These are phyloP conservation scores for Drosophila navojoa DNA, from an alignment of 1,140 invertebrate genomes.

Conservation along the genomic window DNA sequence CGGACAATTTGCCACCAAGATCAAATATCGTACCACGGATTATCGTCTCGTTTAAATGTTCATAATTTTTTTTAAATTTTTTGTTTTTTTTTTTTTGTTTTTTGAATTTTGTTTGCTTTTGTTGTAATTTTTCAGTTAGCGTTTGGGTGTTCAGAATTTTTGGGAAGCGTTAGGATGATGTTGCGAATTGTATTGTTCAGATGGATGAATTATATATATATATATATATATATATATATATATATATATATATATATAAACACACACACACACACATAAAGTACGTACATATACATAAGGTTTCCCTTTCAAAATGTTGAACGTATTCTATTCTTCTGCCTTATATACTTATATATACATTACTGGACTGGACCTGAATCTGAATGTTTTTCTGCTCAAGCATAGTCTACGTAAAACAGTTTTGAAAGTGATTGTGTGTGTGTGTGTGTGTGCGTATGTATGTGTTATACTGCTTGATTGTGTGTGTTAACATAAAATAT, in stretches of 20 bases:
- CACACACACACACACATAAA: too few relatives aligned
- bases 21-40: slow-evolving; percentile 14
- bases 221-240: slow-evolving; percentile 22
- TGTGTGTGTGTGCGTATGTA: neutral
- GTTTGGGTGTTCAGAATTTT: slow-evolving; percentile 4
- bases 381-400: too few relatives aligned
- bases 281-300: too few relatives aligned
- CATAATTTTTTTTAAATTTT: slow-evolving; percentile 20
- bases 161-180: slow-evolving; percentile 24
- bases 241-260: too few relatives aligned
- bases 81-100: too few relatives aligned
- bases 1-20: slow-evolving; percentile 22
- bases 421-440: slow-evolving; percentile 1
- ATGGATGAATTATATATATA: slow-evolving; percentile 3
- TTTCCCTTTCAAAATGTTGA: too few relatives aligned
- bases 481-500: slow-evolving; percentile 15
- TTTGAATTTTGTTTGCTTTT: slow-evolving; percentile 35
- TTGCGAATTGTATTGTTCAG: slow-evolving; percentile 5
- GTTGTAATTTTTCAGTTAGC: slow-evolving; percentile 23
- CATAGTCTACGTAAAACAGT: too few relatives aligned
- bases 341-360: too few relatives aligned
- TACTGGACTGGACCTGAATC: too few relatives aligned
- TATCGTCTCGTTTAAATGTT: slow-evolving; percentile 20
- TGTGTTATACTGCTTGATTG: too few relatives aligned
- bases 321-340: too few relatives aligned